These are phyloP conservation scores for Lochmaea crataegi DNA, from an alignment of 2,888 invertebrate species.

Conservation along the genomic window DNA sequence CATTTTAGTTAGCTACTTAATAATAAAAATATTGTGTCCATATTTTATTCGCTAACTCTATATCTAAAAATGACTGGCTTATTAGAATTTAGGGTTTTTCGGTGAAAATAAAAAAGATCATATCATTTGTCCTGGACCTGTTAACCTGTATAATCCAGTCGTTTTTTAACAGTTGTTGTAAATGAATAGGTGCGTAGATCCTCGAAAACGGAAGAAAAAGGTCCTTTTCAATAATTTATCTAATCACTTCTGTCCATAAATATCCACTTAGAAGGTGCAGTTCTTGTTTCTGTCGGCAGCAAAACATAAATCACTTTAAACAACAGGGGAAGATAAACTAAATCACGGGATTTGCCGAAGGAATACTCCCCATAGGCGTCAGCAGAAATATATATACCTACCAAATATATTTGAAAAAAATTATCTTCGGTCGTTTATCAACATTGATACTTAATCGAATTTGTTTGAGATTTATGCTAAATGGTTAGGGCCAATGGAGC, in stretches of 20 bases:
- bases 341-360: conserved; percentile 42
- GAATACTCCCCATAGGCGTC: conserved; percentile 42
- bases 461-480: conserved; percentile 1
- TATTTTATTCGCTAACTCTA: no score
- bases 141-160: conserved; percentile 13
- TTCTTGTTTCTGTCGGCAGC: conserved; percentile 77
- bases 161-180: conserved; percentile 4
- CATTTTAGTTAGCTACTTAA: no score
- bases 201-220: conserved; percentile 26
- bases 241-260: conserved; percentile 40
- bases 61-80: no score
- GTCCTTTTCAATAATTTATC: conserved; percentile 41
- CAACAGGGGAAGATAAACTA: conserved; percentile 71
- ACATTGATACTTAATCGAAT: background rate
- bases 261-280: conserved; percentile 42
- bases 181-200: conserved; percentile 18
- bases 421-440: conserved; percentile 5
- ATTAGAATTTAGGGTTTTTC: no score
- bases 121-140: conserved; percentile 3
- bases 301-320: conserved; percentile 84
- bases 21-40: no score
- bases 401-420: conserved; percentile 7
- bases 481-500: background rate
- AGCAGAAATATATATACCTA: conserved; percentile 1
- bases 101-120: no score